Percentiles rank a stretch among this genome's conserved stretches.
These are phyloP conservation scores for Arothron firmamentum DNA, from an alignment of 2,113 vertebrate species.

Conservation along the genomic window DNA sequence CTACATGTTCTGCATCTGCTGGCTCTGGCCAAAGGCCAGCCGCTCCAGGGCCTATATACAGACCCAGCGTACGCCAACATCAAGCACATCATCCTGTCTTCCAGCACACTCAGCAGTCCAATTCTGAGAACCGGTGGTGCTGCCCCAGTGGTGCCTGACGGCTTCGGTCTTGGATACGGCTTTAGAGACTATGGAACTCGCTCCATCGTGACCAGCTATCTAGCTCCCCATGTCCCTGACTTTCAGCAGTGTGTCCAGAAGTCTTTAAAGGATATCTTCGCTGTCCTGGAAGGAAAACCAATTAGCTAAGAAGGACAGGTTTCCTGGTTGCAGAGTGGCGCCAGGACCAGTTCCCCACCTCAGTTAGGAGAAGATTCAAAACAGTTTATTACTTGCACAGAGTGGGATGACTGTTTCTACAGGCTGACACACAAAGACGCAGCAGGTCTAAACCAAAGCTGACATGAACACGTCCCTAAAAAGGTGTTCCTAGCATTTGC, in stretches of 20 bases:
- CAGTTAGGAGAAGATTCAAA: too few species aligned
- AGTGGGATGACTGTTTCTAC: too few species aligned
- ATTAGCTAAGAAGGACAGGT: constrained; percentile 39
- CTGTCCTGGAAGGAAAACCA: constrained; percentile 82
- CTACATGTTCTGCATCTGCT: constrained; percentile 83
- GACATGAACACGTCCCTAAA: too few species aligned
- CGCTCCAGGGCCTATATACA: constrained; percentile 79
- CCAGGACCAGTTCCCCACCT: too few species aligned
- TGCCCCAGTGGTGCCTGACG: constrained; percentile 89
- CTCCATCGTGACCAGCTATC: constrained; percentile 86
- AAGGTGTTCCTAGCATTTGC: too few species aligned
- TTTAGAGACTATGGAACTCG: constrained; percentile 88
- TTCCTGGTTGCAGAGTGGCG: too few species aligned
- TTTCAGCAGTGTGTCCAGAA: constrained; percentile 86
- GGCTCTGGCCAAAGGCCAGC: constrained; percentile 70
- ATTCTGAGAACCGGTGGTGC: constrained; percentile 86
- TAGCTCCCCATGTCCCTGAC: constrained; percentile 79
- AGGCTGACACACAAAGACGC: too few species aligned
- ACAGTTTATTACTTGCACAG: too few species aligned
- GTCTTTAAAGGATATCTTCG: constrained; percentile 89
- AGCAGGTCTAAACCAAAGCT: too few species aligned
- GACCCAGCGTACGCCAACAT: constrained; percentile 84
- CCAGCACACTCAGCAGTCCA: constrained; percentile 87
- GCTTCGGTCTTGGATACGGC: constrained; percentile 87
- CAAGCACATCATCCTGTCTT: constrained; percentile 95